Conservation (phyloP, 1,140 invertebrate genomes). For the Heliconius melpomene region DNA sequence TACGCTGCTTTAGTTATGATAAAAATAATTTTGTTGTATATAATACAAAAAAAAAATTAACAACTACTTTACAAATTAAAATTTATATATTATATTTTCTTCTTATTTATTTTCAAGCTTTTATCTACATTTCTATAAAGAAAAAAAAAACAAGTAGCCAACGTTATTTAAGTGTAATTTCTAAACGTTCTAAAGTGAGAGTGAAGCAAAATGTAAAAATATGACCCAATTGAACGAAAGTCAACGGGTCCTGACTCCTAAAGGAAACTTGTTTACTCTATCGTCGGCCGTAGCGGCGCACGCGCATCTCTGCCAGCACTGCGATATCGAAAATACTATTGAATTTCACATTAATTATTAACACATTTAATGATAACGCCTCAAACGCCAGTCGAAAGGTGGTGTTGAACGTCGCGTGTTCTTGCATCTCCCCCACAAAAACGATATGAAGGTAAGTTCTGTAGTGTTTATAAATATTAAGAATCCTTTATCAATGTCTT, state of each 20-base stretch:
- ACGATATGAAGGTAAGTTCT: conserved; percentile 36
- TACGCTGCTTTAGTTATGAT: too few relatives aligned
- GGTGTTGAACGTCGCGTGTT: conserved; percentile 25
- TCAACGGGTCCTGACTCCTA: conserved; percentile 36
- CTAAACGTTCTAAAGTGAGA: conserved; percentile 3
- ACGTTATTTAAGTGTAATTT: background rate
- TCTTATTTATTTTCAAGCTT: too few relatives aligned
- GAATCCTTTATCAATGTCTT: background rate
- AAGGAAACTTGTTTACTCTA: conserved; percentile 45
- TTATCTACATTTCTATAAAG: too few relatives aligned
- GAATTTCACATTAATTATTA: conserved; percentile 34
- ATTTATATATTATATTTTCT: too few relatives aligned
- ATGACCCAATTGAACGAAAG: conserved; percentile 32
- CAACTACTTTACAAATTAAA: too few relatives aligned
- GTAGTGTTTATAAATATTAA: background rate
- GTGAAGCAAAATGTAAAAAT: conserved; percentile 22
- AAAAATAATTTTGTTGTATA: too few relatives aligned
- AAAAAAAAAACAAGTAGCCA: background rate
- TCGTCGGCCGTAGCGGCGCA: conserved; percentile 35
- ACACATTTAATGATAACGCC: conserved; percentile 34
- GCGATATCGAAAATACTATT: conserved; percentile 31
- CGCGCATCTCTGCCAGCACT: conserved; percentile 35
- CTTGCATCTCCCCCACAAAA: background rate
- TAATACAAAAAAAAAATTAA: too few relatives aligned
- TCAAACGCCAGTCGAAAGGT: conserved; percentile 28